Evolutionary conservation across 2,113 vertebrate genomes (phyloP), one percentile per base, ranked within the genome.

Genomic region (Burhinus bistriatus): DNA sequence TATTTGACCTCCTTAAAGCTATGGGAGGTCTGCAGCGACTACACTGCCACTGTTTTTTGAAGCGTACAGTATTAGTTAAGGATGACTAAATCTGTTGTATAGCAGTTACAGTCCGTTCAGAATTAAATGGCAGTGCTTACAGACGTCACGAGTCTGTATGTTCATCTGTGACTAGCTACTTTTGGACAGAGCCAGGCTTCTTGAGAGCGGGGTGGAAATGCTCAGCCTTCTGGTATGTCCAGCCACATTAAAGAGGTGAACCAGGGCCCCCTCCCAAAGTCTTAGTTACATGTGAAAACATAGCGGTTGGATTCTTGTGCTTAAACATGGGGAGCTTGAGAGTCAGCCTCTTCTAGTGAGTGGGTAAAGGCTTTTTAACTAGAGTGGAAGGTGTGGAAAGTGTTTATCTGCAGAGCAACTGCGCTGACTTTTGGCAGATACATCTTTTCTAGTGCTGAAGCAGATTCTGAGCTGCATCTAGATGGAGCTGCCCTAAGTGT

Each of bases 131-230:
- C 32, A 23, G 38, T 44, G 47, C 58, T 72, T 25, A 16, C n/a
- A 82, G 66, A 77, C 21, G 30, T 52, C 36, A 44, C 0, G 0
- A 59, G 36, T 30, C 42, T 55, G 0, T 8, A 14, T 9, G 15
- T 26, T 87, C 36, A 34, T 29, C 38, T 69, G 21, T 51, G 42
- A 79, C 61, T 66, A 9, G 15, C 19, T 52, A 34, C 9, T 82
- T 75, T 8, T 23, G 62, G 38, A 27, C 51, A 75, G 44, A 91
- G 34, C 34, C 49, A 85, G 66, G 42, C n/a, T 83, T 78, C 64
- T 68, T 32, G 23, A 54, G 10, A 86, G 20, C 0, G 1, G 16
- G 16, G 9, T 71, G 21, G 32, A 79, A 81, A 47, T 19, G 51
- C 51, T 90, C 57, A 61, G 54, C 79, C 20, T 59, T 42, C 61